A percentile compares a stretch with the other conserved stretches of the same genome.
Conservation (phyloP, 2,888 invertebrate genomes). For the Cantharis rustica region DNA sequence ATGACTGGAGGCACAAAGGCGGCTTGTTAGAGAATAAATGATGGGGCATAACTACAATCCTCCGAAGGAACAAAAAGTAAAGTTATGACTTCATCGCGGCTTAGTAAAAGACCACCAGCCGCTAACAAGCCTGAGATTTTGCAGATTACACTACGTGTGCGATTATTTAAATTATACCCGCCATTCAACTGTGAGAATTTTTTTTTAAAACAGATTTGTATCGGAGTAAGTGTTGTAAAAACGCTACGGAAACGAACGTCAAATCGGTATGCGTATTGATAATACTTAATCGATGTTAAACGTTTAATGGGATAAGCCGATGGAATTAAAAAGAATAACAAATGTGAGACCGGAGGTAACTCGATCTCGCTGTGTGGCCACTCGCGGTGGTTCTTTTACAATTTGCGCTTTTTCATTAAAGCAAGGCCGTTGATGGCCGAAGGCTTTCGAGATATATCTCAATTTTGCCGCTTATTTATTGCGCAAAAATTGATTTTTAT, state of each 20-base stretch:
- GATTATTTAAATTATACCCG: constrained; percentile 28
- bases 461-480: constrained; percentile 37
- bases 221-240: constrained; percentile 14
- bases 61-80: constrained; percentile 36
- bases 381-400: constrained; percentile 41
- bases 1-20: constrained; percentile 33
- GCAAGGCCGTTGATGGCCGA: constrained; percentile 42
- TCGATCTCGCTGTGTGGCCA: constrained; percentile 42
- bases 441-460: constrained; percentile 37
- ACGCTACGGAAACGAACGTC: constrained; percentile 10
- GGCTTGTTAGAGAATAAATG: constrained; percentile 41
- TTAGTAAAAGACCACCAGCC: constrained; percentile 37
- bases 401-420: constrained; percentile 40
- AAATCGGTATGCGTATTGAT: constrained; percentile 21
- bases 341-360: constrained; percentile 34
- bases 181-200: constrained; percentile 19
- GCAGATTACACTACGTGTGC: constrained; percentile 35
- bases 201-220: background rate
- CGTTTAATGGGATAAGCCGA: background rate
- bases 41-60: constrained; percentile 38
- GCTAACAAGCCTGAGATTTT: constrained; percentile 37
- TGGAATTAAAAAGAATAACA: constrained; percentile 26
- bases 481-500: constrained; percentile 34
- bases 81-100: constrained; percentile 39
- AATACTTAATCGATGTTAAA: constrained; percentile 15